A percentile compares a stretch with the other conserved stretches of the same genome.
Evolutionary conservation across 2,797 vertebrate species (phyloP).

Genomic region (Heliangelus exortis): DNA sequence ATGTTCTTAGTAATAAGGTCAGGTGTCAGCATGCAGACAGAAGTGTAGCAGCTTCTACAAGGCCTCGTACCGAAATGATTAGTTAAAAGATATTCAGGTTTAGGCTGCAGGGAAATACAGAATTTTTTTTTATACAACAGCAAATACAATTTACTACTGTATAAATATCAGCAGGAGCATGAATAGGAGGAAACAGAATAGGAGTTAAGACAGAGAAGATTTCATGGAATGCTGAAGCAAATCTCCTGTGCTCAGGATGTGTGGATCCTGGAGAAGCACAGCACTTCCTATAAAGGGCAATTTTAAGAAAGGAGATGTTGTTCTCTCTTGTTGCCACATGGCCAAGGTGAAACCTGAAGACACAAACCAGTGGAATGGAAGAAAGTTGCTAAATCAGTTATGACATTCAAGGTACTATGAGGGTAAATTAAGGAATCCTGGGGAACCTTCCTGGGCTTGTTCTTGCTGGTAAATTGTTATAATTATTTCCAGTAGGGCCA

Average conservation of each 20-base stretch:
- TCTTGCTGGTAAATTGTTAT: background rate
- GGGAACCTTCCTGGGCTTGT: background rate
- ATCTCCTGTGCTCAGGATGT: background rate
- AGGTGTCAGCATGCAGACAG: background rate
- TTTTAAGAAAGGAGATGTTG: background rate
- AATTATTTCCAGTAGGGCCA: rapidly evolving
- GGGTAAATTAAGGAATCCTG: background rate
- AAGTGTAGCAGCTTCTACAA: background rate
- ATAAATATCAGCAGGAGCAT: background rate
- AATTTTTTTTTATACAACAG: background rate
- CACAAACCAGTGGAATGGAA: background rate
- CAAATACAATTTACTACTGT: background rate
- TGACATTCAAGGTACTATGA: background rate
- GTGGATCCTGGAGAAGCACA: background rate
- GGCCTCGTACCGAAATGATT: background rate
- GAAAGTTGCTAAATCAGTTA: background rate
- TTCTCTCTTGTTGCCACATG: background rate
- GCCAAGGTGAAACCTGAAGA: background rate
- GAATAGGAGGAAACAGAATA: background rate
- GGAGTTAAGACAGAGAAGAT: background rate
- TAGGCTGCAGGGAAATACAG: background rate
- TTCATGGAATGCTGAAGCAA: background rate
- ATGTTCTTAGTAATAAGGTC: background rate
- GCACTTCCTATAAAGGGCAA: background rate
- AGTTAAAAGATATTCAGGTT: background rate